Evolutionary conservation across 1,140 invertebrate genomes (phyloP).

Genomic region (Asobara japonica): DNA sequence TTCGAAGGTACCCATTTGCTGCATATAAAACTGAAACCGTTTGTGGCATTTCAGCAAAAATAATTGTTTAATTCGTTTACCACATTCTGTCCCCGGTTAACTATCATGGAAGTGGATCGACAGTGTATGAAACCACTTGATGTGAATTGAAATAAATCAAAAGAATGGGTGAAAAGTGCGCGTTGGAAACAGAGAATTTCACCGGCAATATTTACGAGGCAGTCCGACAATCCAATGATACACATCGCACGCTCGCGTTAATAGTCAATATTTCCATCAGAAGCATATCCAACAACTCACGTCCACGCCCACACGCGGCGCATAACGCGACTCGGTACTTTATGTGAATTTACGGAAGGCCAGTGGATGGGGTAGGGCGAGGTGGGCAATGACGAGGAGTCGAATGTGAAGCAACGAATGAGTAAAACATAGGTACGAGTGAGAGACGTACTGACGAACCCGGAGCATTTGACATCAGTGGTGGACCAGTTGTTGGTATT

Average conservation of each 20-base stretch:
- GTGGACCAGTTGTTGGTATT: conserved; percentile 66
- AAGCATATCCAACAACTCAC: conserved; percentile 66
- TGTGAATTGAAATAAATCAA: conserved; percentile 57
- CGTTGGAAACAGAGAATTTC: conserved; percentile 56
- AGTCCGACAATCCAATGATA: conserved; percentile 63
- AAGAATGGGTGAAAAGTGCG: conserved; percentile 57
- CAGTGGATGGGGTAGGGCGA: neutral
- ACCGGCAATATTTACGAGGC: conserved; percentile 62
- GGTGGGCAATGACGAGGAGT: conserved; percentile 10
- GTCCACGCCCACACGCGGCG: conserved; percentile 51
- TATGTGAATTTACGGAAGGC: conserved; percentile 16
- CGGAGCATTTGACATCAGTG: conserved; percentile 62
- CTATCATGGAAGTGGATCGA: neutral
- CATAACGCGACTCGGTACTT: conserved; percentile 8
- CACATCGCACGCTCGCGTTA: conserved; percentile 64
- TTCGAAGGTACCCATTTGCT: too few relatives aligned
- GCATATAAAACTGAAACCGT: too few relatives aligned
- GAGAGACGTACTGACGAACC: neutral
- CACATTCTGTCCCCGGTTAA: neutral
- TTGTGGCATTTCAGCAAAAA: neutral
- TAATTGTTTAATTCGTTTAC: neutral
- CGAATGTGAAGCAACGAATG: conserved; percentile 1
- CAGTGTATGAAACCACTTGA: conserved; percentile 8
- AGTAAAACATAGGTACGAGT: neutral
- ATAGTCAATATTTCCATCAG: conserved; percentile 69